Base-by-base conservation (phyloP, 2,888 invertebrate species). In the Machimus atricapillus region DNA sequence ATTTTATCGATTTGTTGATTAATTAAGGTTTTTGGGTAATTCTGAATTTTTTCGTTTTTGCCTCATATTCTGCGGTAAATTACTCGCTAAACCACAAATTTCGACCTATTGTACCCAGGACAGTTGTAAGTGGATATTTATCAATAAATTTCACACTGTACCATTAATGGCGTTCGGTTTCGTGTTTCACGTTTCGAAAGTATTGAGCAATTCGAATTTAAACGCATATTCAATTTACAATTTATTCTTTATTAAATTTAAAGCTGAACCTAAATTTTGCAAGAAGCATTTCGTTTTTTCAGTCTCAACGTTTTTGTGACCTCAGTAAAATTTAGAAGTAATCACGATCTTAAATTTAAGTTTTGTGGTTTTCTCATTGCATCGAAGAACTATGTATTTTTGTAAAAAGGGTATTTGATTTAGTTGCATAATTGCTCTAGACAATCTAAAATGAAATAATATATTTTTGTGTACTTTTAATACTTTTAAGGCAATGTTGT, bases 1-100 rank as follows among this genome's bases (percentile, higher is more conserved):
- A 40, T 40, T 23, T 78, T 78, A 78, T 78, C 23, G 40, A 78
- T 78, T 78, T 78, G 12, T 46, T 78, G 78, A 78, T 78, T 78
- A 78, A 78, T 78, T 78, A 43, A 40, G 23, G 78, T 12, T 78
- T 76, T 37, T 34, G 1, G 76, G 34, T 7, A 16, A 37, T 14
- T 7, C 9, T 76, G 76, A 66, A 7, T 66, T 66, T 56, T n/a
- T 23, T 66, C 27, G 12, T 23, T 66, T 66, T 66, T 66, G 0
- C 27, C 23, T 66, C 12, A 23, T 66, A 23, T 66, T 23, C 23
- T 23, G 9, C 66, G 1, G 66, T 23, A 66, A 66, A 66, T 19
- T 66, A 52, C 27, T 9, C 7, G 66, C 12, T 66, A 12, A 23
- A 66, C 66, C 66, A 27, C 66, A 66, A 66, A 66, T 66, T 23